Conservation (phyloP, 2,888 invertebrate genomes). For the Orthosia incerta region DNA sequence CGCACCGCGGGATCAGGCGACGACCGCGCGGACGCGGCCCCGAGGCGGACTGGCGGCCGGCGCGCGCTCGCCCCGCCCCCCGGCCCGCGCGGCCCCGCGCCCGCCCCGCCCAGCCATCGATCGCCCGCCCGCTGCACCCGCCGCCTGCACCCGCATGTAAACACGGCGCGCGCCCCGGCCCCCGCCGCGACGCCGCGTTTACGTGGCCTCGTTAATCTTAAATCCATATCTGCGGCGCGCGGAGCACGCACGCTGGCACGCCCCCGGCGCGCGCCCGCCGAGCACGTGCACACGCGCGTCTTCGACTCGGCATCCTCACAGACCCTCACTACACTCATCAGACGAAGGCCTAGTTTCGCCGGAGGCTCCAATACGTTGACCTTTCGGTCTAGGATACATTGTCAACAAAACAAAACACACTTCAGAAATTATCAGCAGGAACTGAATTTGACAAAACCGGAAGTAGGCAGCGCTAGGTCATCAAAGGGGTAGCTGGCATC, state of each 20-base stretch:
- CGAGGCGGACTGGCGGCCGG: constrained; percentile 87
- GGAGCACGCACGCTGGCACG: constrained; percentile 75
- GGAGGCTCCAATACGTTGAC: constrained; percentile 1
- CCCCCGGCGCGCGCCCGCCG: constrained; percentile 69
- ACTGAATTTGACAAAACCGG: constrained; percentile 36
- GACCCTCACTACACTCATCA: constrained; percentile 35
- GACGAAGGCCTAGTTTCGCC: constrained; percentile 1
- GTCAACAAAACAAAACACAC: constrained; percentile 44
- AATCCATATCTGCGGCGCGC: constrained; percentile 86
- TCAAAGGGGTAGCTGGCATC: constrained; percentile 58
- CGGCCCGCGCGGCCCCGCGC: constrained; percentile 72
- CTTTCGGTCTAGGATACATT: constrained; percentile 44
- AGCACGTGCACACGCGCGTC: constrained; percentile 48
- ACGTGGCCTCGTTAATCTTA: constrained; percentile 88
- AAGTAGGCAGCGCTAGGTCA: constrained; percentile 47
- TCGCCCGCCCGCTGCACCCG: constrained; percentile 91
- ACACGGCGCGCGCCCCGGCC: constrained; percentile 92
- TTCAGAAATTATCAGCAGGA: constrained; percentile 18
- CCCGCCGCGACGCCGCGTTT: constrained; percentile 78
- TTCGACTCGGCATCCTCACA: constrained; percentile 33
- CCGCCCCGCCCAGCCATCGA: constrained; percentile 86
- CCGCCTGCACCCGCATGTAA: constrained; percentile 84
- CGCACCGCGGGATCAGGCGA: constrained; percentile 86
- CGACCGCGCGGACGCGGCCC: constrained; percentile 90
- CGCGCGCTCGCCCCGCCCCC: constrained; percentile 77